Percentiles rank a stretch among this genome's conserved stretches.
phyloP scores from a whole-genome alignment of 1,140 invertebrate species.

The Varroa destructor region DNA sequence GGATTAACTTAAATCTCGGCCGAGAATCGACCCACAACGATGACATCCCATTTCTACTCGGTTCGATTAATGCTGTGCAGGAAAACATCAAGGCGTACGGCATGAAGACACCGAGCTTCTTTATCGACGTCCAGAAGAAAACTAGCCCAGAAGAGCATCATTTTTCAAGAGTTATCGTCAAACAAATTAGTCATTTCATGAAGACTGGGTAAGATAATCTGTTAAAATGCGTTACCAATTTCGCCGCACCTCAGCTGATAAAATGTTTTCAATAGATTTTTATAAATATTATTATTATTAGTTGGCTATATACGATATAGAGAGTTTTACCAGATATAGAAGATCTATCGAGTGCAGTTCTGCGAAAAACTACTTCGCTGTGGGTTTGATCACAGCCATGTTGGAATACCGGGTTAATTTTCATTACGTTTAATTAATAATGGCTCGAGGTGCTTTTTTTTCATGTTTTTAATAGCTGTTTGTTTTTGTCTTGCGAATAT shows the following conservation, averaged over 20 bases:
- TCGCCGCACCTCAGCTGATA: neutral
- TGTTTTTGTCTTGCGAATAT: too few relatives aligned
- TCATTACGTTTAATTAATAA: neutral
- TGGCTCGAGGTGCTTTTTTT: too few relatives aligned
- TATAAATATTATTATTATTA: neutral
- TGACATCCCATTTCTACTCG: slow-evolving; percentile 20
- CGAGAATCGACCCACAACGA: slow-evolving; percentile 23
- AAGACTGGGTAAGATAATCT: neutral
- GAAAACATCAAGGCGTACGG: neutral
- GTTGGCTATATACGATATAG: too few relatives aligned
- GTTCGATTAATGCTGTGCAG: neutral
- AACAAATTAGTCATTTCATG: slow-evolving; percentile 23
- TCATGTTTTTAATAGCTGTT: too few relatives aligned
- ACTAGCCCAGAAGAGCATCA: slow-evolving; percentile 14
- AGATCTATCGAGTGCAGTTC: too few relatives aligned
- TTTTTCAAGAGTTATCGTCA: slow-evolving; percentile 23
- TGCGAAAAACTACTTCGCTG: too few relatives aligned
- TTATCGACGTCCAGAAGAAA: slow-evolving; percentile 11
- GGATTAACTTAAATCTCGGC: neutral
- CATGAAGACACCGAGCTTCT: slow-evolving; percentile 1
- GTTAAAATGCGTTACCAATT: neutral
- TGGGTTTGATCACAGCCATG: neutral
- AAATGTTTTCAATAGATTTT: neutral
- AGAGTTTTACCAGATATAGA: too few relatives aligned
- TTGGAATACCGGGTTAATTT: neutral